A percentile compares a stretch with the other conserved stretches of the same genome.
Evolutionary conservation across 2,888 invertebrate genomes (phyloP).

Genomic region (Carterocephalus palaemon): DNA sequence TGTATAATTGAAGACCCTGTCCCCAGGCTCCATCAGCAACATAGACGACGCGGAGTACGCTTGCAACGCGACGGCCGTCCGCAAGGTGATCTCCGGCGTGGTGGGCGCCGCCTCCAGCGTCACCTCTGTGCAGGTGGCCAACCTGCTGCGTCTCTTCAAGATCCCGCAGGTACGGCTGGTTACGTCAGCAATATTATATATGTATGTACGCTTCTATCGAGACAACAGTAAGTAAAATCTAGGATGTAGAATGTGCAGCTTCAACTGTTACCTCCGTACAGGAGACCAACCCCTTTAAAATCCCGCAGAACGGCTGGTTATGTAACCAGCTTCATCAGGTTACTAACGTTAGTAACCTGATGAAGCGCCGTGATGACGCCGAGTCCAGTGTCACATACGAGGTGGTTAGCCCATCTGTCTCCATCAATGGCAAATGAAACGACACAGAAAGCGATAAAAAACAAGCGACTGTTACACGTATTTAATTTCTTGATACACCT

Average conservation of each 20-base stretch:
- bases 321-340: no score
- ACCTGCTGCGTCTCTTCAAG: constrained; percentile 87
- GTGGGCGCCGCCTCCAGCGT: constrained; percentile 85
- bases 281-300: not conserved
- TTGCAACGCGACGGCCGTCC: constrained; percentile 90
- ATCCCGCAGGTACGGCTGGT: constrained; percentile 83
- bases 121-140: constrained; percentile 97
- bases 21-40: constrained; percentile 94
- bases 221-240: constrained; percentile 17
- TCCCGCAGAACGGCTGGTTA: no score
- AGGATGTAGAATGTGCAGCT: not conserved
- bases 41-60: constrained; percentile 93
- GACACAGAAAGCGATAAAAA: no score
- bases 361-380: no score
- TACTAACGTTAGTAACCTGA: no score
- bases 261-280: not conserved
- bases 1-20: not conserved
- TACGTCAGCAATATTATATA: constrained; percentile 2
- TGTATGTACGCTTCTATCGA: constrained; percentile 3
- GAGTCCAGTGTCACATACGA: no score
- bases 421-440: no score
- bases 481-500: no score
- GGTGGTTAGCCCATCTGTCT: no score
- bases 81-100: constrained; percentile 82
- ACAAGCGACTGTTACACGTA: no score